phyloP scores from a whole-genome alignment of 2,113 vertebrate species.

The Oceanodroma tethys region DNA sequence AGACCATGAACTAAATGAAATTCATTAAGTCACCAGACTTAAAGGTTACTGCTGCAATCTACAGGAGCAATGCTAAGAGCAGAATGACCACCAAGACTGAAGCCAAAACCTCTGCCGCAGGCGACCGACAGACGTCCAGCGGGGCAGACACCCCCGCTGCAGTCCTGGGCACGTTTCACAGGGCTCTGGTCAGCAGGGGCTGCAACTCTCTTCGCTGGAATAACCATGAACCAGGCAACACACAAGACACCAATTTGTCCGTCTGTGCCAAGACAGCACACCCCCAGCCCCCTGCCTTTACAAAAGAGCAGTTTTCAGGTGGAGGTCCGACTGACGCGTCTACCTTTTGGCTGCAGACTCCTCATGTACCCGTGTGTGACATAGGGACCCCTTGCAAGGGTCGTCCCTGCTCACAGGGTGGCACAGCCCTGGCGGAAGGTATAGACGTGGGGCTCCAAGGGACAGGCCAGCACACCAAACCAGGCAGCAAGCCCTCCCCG shows the following conservation, averaged over 20 bases:
- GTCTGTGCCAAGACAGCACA: background rate
- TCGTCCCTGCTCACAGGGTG: background rate
- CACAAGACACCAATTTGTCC: no score
- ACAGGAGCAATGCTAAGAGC: background rate
- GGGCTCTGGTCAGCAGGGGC: background rate
- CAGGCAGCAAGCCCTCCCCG: background rate
- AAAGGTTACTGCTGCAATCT: background rate
- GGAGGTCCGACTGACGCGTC: background rate
- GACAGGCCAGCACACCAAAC: background rate
- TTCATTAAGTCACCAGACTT: background rate
- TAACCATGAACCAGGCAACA: background rate
- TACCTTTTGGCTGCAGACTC: background rate
- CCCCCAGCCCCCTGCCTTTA: background rate
- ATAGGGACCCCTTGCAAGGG: background rate
- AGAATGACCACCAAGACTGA: background rate
- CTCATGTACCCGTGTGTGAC: fast-evolving
- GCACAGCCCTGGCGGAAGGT: background rate
- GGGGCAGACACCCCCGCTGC: background rate
- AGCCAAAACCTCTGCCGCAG: background rate
- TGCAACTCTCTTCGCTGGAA: background rate
- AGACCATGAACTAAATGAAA: background rate
- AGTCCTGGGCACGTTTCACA: background rate
- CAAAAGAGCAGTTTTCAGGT: background rate
- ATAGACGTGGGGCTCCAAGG: fast-evolving
- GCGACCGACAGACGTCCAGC: background rate